phyloP scores from a whole-genome alignment of 1,140 invertebrate species.

The Asobara japonica region DNA sequence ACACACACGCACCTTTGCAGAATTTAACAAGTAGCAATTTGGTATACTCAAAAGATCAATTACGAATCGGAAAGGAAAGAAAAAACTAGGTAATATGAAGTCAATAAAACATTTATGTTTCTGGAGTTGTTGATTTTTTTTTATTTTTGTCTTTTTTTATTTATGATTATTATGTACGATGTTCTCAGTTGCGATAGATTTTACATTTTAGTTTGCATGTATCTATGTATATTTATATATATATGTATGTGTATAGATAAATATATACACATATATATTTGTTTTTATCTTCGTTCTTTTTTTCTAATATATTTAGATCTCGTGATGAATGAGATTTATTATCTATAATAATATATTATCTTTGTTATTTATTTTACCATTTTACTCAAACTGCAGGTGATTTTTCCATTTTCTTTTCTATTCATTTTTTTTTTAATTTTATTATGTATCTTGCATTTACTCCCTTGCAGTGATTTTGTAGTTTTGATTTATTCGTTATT shows the following conservation, averaged over 20 bases:
- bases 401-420: not conserved
- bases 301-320: conserved; percentile 8
- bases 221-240: not conserved
- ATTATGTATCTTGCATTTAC: too few relatives aligned
- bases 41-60: too few relatives aligned
- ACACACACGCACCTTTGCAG: too few relatives aligned
- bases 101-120: not conserved
- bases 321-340: not conserved
- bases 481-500: not conserved
- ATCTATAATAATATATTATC: not conserved
- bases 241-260: too few relatives aligned
- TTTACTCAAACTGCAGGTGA: not conserved
- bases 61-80: too few relatives aligned
- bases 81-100: too few relatives aligned
- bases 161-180: conserved; percentile 16
- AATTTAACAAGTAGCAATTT: too few relatives aligned
- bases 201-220: conserved; percentile 8
- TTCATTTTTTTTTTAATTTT: too few relatives aligned
- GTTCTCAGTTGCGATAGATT: conserved; percentile 11
- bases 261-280: too few relatives aligned
- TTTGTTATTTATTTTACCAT: not conserved
- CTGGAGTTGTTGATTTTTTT: not conserved
- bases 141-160: not conserved
- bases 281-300: not conserved
- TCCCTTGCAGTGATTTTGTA: not conserved